phyloP scores from a whole-genome alignment of 2,888 invertebrate genomes.

The Callyntrura sp. region DNA sequence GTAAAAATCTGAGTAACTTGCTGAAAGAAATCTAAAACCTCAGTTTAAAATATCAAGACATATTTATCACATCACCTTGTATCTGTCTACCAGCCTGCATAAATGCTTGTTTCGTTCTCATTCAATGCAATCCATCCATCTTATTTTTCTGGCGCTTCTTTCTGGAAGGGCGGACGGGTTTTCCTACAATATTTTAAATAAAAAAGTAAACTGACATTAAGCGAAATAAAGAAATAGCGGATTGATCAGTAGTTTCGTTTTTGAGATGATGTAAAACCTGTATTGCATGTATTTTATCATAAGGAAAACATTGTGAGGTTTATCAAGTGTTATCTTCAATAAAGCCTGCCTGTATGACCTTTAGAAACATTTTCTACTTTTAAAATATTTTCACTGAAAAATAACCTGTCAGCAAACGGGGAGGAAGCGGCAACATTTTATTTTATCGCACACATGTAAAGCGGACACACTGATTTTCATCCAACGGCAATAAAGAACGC shows the following conservation, averaged over 20 bases:
- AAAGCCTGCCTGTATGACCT: too few relatives aligned
- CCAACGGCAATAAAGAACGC: too few relatives aligned
- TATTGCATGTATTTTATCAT: too few relatives aligned
- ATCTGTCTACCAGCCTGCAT: constrained; percentile 53
- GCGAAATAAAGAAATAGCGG: not conserved
- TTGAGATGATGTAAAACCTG: too few relatives aligned
- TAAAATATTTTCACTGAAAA: not conserved
- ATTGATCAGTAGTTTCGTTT: too few relatives aligned
- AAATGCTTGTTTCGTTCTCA: constrained; percentile 35
- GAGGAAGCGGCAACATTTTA: not conserved
- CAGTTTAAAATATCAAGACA: constrained; percentile 61
- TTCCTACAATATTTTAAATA: constrained; percentile 3
- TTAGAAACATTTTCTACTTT: too few relatives aligned
- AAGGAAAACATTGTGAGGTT: too few relatives aligned
- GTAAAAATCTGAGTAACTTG: constrained; percentile 12
- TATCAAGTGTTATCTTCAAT: too few relatives aligned
- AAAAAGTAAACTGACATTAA: not conserved
- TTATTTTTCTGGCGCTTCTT: constrained; percentile 62
- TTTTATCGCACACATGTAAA: too few relatives aligned
- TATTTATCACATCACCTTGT: constrained; percentile 68
- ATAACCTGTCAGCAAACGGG: not conserved
- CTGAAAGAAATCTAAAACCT: constrained; percentile 46
- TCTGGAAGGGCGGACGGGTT: constrained; percentile 71
- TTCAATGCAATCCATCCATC: constrained; percentile 66
- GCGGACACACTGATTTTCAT: too few relatives aligned